Percentiles rank a stretch among this genome's conserved stretches.
Conservation (phyloP, 2,113 vertebrate genomes). For the Lophura nycthemera region DNA sequence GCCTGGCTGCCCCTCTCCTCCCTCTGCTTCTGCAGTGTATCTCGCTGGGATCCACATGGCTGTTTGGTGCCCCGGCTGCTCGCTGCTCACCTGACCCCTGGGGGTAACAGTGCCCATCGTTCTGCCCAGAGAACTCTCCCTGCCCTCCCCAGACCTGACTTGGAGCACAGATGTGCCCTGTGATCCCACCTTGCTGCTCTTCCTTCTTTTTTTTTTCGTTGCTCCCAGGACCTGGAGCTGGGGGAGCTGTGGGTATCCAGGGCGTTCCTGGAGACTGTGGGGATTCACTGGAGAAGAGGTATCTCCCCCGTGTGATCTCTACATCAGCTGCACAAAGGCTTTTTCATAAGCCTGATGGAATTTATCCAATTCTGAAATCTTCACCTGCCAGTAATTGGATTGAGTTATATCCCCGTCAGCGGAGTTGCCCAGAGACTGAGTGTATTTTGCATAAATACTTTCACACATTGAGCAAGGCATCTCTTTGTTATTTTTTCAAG, state of each 20-base stretch:
- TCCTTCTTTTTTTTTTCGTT: no score
- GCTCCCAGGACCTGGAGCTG: not conserved
- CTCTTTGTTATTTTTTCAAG: not conserved
- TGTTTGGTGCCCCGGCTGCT: not conserved
- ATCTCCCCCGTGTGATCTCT: not conserved
- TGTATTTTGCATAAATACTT: not conserved
- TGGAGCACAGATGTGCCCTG: fast-evolving
- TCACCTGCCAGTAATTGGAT: not conserved
- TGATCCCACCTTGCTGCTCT: fast-evolving
- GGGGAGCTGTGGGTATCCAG: fast-evolving
- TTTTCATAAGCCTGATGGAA: not conserved
- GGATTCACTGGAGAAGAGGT: not conserved
- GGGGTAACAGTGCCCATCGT: no score
- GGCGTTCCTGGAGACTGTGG: not conserved
- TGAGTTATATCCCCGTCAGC: not conserved
- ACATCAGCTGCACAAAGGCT: not conserved
- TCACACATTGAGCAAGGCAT: not conserved
- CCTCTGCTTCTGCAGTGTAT: not conserved
- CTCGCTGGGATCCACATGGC: not conserved
- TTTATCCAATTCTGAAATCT: not conserved
- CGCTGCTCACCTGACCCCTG: not conserved
- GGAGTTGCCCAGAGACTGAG: not conserved
- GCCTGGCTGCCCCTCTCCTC: fast-evolving
- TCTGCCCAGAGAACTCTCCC: no score
- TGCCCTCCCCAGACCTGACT: not conserved